Evolutionary conservation across 2,888 invertebrate species (phyloP).

Genomic region (Synanthedon tipuliformis): DNA sequence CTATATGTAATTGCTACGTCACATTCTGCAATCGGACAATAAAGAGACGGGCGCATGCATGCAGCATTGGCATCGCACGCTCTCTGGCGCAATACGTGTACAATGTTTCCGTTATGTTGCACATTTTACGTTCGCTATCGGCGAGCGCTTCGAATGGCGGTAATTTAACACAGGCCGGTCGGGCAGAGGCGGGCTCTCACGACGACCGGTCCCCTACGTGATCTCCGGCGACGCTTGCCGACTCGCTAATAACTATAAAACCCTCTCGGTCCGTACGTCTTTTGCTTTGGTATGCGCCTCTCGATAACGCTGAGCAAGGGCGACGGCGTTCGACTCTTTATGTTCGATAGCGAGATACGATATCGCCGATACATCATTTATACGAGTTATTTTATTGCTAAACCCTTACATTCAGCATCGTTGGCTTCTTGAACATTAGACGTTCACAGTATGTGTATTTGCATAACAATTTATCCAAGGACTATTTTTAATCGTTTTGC

Average conservation of each 20-base stretch:
- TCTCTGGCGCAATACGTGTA: conserved; percentile 6
- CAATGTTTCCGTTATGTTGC: conserved; percentile 47
- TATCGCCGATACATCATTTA: conserved; percentile 2
- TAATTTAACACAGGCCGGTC: conserved; percentile 25
- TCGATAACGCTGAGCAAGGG: conserved; percentile 18
- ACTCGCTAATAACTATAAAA: conserved; percentile 35
- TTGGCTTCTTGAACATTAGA: not conserved
- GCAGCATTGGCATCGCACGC: not conserved
- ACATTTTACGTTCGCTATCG: conserved; percentile 42
- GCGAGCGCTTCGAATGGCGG: conserved; percentile 16
- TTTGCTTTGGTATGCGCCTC: conserved; percentile 24
- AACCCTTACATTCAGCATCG: not conserved
- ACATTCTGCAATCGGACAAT: not conserved
- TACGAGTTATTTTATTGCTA: conserved; percentile 1
- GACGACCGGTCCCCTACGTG: conserved; percentile 54
- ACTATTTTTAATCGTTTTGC: no score
- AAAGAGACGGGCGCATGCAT: not conserved
- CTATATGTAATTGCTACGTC: conserved; percentile 9
- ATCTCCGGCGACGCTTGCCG: conserved; percentile 46
- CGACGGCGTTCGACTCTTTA: not conserved
- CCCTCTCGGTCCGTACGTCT: conserved; percentile 4
- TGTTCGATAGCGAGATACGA: not conserved
- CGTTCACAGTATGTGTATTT: no score
- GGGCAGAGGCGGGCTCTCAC: conserved; percentile 21
- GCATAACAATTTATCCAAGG: no score